These are phyloP conservation scores for Hemithea aestivaria DNA, from an alignment of 2,888 invertebrate species.

Conservation along the genomic window DNA sequence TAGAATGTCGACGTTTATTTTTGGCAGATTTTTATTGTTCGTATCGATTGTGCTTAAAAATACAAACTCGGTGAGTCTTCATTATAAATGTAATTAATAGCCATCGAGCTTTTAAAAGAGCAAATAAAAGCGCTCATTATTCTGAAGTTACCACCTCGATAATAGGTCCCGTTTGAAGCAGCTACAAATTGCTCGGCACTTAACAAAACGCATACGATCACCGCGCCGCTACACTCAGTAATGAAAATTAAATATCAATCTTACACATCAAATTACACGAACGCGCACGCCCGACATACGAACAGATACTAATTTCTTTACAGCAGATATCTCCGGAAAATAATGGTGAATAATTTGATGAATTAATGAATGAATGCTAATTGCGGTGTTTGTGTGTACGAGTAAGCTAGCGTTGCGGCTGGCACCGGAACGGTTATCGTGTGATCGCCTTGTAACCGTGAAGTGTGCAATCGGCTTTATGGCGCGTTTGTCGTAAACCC, in stretches of 20 bases:
- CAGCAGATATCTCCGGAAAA: conserved; percentile 26
- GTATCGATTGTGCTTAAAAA: too few relatives aligned
- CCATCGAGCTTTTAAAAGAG: too few relatives aligned
- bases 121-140: conserved; percentile 11
- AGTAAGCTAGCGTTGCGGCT: conserved; percentile 24
- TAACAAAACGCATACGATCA: conserved; percentile 16
- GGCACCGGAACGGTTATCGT: conserved; percentile 31
- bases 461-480: conserved; percentile 30
- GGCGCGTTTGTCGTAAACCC: conserved; percentile 28
- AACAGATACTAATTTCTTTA: conserved; percentile 27
- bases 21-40: too few relatives aligned
- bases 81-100: too few relatives aligned
- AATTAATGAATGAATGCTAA: conserved; percentile 33
- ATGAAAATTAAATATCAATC: conserved; percentile 28
- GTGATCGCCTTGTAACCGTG: conserved; percentile 27
- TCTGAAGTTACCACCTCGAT: conserved; percentile 16
- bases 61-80: too few relatives aligned
- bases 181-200: conserved; percentile 25
- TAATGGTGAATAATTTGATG: conserved; percentile 32
- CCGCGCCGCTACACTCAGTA: conserved; percentile 13
- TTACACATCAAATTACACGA: conserved; percentile 26
- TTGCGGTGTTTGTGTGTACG: conserved; percentile 29
- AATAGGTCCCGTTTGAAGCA: conserved; percentile 20
- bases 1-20: too few relatives aligned
- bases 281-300: conserved; percentile 20